Evolutionary conservation across 2,113 vertebrate species (phyloP).

Genomic region (Petrocephalus microphthalmus): DNA sequence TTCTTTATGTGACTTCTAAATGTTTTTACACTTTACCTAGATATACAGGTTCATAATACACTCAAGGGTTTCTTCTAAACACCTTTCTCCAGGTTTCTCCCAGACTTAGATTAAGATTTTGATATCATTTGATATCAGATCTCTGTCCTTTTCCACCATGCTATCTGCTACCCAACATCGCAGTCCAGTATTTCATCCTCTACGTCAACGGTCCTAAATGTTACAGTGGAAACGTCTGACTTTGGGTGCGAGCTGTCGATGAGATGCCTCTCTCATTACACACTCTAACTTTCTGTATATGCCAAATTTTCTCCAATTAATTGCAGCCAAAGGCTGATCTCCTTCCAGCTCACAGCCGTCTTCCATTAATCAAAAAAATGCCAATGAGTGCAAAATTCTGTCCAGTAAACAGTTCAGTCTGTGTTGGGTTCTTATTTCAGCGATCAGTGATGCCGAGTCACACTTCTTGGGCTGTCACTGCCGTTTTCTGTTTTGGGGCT

Average conservation of each 20-base stretch:
- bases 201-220: background rate
- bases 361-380: background rate
- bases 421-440: background rate
- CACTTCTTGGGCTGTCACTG: constrained; percentile 48
- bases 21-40: background rate
- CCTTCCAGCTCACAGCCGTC: background rate
- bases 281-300: background rate
- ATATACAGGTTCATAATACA: background rate
- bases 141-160: background rate
- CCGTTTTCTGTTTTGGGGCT: constrained; percentile 46
- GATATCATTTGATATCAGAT: background rate
- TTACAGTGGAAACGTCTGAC: background rate
- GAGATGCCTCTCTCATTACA: background rate
- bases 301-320: background rate
- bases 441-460: constrained; percentile 44
- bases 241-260: background rate
- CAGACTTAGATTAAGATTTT: background rate
- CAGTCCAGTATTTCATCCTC: background rate
- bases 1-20: background rate
- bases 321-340: background rate
- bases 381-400: background rate
- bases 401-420: background rate
- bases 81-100: background rate
- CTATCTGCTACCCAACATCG: background rate
- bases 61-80: background rate